A percentile compares a stretch with the other conserved stretches of the same genome.
phyloP scores from a whole-genome alignment of 2,888 invertebrate species.

The Acrobasis repandana region DNA sequence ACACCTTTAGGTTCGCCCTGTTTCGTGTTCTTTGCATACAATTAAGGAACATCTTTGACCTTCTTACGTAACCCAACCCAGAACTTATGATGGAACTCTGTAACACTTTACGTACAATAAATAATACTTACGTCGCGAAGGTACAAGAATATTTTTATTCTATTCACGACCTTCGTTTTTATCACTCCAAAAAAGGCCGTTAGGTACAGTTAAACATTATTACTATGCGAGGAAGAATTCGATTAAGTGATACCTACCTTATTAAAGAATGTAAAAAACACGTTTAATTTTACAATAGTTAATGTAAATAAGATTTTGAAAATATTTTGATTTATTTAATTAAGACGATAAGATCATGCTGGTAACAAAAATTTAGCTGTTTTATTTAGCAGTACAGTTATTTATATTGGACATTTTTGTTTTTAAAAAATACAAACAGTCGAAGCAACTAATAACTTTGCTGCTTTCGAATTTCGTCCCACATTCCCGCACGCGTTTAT shows the following conservation, averaged over 20 bases:
- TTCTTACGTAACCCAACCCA: conserved; percentile 11
- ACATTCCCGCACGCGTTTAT: conserved; percentile 65
- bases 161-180: neutral
- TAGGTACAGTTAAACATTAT: conserved; percentile 1
- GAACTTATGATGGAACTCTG: conserved; percentile 10
- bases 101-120: conserved; percentile 20
- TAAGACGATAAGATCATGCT: too few species aligned
- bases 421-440: conserved; percentile 36
- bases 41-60: conserved; percentile 20
- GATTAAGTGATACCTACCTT: neutral
- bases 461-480: conserved; percentile 61
- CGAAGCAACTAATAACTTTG: conserved; percentile 39
- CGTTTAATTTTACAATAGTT: too few species aligned
- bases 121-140: neutral
- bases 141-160: conserved; percentile 3
- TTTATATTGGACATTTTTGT: conserved; percentile 1
- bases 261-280: neutral
- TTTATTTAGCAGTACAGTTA: too few species aligned
- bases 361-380: too few species aligned
- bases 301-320: too few species aligned
- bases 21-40: conserved; percentile 20
- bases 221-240: neutral
- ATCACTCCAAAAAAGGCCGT: neutral
- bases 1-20: conserved; percentile 8
- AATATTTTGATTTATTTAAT: too few species aligned